Conservation (phyloP, 2,797 vertebrate species). For the Catamblyrhynchus diadema region DNA sequence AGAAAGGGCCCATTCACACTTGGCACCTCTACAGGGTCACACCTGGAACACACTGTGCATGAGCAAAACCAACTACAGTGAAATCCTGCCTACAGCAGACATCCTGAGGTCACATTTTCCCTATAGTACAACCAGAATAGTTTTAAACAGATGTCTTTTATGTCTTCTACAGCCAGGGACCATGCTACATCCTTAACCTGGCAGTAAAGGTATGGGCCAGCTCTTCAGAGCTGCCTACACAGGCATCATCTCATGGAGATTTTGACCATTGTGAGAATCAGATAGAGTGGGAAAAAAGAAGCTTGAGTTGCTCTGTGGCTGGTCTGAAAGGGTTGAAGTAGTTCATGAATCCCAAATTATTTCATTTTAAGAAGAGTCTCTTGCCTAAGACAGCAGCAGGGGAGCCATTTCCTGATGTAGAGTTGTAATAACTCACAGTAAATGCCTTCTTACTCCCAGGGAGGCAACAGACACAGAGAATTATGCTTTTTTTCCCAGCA, state of each 20-base stretch:
- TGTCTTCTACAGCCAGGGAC: neutral
- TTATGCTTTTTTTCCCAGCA: slow-evolving; percentile 6
- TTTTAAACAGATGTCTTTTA: neutral
- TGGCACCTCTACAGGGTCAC: neutral
- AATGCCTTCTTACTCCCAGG: neutral
- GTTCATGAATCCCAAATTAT: slow-evolving; percentile 28
- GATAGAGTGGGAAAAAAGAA: neutral
- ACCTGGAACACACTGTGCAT: too few species aligned
- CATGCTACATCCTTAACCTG: neutral
- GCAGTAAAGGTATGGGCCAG: neutral
- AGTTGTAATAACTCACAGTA: slow-evolving; percentile 31
- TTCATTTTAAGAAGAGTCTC: neutral
- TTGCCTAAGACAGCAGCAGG: neutral
- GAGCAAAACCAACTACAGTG: neutral
- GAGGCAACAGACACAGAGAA: neutral
- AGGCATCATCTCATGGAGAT: neutral
- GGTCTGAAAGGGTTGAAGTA: neutral
- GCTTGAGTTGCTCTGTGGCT: neutral
- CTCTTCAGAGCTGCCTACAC: neutral
- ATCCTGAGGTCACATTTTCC: neutral
- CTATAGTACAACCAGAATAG: neutral
- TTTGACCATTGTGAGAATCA: neutral
- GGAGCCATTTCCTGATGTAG: slow-evolving; percentile 7
- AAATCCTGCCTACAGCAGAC: neutral
- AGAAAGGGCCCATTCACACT: neutral